Evolutionary conservation across 2,113 vertebrate genomes (phyloP).

Genomic region (Indicator indicator): DNA sequence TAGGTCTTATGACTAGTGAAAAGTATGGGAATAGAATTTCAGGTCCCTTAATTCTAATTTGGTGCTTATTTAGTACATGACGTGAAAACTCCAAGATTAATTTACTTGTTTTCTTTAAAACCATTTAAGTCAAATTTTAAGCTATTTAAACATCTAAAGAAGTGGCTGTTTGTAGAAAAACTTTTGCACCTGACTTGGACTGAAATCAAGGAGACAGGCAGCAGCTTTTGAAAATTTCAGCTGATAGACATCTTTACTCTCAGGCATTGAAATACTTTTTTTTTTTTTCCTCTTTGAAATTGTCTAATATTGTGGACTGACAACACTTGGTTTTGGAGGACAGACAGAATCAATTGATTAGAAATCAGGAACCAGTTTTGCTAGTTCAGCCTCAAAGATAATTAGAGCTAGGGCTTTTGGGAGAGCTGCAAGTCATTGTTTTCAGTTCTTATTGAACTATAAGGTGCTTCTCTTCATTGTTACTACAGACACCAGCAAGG

Average conservation of each 20-base stretch:
- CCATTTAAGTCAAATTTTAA: neutral
- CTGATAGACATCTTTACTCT: conserved; percentile 52
- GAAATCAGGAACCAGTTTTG: neutral
- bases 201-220: conserved; percentile 39
- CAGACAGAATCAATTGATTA: neutral
- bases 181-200: conserved; percentile 39
- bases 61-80: neutral
- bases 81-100: neutral
- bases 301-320: neutral
- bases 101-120: neutral
- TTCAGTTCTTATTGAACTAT: neutral
- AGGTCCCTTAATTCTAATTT: neutral
- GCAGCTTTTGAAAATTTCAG: conserved; percentile 37
- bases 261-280: neutral
- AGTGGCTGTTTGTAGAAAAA: neutral
- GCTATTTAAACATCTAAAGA: neutral
- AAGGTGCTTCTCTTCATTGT: neutral
- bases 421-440: neutral
- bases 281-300: conserved; percentile 19
- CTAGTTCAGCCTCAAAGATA: neutral
- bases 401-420: neutral
- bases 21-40: neutral
- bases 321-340: neutral
- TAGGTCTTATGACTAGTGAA: neutral
- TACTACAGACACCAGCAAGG: neutral